phyloP scores from a whole-genome alignment of 2,888 invertebrate species.

The Sarcophaga carnaria region DNA sequence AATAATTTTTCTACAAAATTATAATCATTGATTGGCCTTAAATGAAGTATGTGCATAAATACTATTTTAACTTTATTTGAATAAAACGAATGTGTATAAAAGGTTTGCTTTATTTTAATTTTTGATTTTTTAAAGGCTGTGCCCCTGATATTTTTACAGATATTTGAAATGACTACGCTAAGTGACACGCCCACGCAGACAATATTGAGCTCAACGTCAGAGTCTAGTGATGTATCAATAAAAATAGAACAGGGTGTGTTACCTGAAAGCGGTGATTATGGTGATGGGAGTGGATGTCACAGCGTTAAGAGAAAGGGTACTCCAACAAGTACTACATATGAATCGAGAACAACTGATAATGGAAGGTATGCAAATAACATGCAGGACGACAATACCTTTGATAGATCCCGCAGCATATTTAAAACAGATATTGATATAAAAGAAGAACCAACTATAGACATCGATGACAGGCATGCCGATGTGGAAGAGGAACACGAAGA shows the following conservation, averaged over 20 bases:
- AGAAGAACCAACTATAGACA: conserved; percentile 73
- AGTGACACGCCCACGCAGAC: conserved; percentile 70
- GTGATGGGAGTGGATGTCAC: conserved; percentile 53
- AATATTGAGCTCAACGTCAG: conserved; percentile 42
- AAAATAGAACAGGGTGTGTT: conserved; percentile 68
- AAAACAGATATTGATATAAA: conserved; percentile 71
- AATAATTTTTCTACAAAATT: conserved; percentile 27
- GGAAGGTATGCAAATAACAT: background rate
- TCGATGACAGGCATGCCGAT: conserved; percentile 70
- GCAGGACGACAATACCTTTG: conserved; percentile 15
- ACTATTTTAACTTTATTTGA: background rate
- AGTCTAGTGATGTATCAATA: conserved; percentile 57
- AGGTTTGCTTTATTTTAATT: background rate
- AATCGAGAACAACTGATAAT: conserved; percentile 26
- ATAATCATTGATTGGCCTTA: conserved; percentile 16
- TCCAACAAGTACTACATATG: background rate
- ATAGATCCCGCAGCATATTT: conserved; percentile 41
- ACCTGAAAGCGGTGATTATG: conserved; percentile 50
- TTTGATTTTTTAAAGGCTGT: background rate
- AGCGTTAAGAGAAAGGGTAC: background rate
- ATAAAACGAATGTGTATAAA: background rate
- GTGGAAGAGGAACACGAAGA: conserved; percentile 16
- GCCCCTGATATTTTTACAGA: conserved; percentile 36
- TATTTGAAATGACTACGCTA: conserved; percentile 66
- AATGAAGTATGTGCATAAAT: conserved; percentile 43